These are phyloP conservation scores for Acrobasis repandana DNA, from an alignment of 2,888 invertebrate genomes.

Conservation along the genomic window DNA sequence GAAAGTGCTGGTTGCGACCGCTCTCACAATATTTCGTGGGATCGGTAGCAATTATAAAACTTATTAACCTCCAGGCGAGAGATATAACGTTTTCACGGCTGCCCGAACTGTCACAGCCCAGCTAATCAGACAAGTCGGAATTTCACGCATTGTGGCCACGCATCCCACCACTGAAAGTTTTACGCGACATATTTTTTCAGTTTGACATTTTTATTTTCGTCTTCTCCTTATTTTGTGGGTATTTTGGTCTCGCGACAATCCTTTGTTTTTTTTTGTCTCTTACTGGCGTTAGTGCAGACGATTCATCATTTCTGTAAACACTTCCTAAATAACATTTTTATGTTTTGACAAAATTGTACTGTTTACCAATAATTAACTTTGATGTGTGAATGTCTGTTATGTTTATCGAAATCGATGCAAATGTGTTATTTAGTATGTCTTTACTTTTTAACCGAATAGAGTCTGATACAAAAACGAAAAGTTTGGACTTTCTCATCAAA, in stretches of 20 bases:
- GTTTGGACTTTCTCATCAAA: too few species aligned
- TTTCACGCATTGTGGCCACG: constrained; percentile 46
- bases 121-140: constrained; percentile 50
- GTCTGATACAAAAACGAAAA: too few species aligned
- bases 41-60: too few species aligned
- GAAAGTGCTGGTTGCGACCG: too few species aligned
- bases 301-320: constrained; percentile 24
- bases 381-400: too few species aligned
- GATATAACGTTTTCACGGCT: constrained; percentile 30
- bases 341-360: not conserved
- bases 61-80: not conserved
- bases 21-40: too few species aligned
- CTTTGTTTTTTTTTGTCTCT: constrained; percentile 21
- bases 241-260: constrained; percentile 27
- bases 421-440: too few species aligned
- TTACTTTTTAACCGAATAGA: too few species aligned
- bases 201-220: constrained; percentile 36
- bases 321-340: constrained; percentile 13
- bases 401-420: too few species aligned
- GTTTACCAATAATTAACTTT: too few species aligned
- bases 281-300: constrained; percentile 15
- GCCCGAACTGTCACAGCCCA: constrained; percentile 42
- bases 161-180: constrained; percentile 46
- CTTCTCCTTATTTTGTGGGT: constrained; percentile 23
- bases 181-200: constrained; percentile 35